phyloP scores from a whole-genome alignment of 2,888 invertebrate species.

The Encarsia formosa region DNA sequence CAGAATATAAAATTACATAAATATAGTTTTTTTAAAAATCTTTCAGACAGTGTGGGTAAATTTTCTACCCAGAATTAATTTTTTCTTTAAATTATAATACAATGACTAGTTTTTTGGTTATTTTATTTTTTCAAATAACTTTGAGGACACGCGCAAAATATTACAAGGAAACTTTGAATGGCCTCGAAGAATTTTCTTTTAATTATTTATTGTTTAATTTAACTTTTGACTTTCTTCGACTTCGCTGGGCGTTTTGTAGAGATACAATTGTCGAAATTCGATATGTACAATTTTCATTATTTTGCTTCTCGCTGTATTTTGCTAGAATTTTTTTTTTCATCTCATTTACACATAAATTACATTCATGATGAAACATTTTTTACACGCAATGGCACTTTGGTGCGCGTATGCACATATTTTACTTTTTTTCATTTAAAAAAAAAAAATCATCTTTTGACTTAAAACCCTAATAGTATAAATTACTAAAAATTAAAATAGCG shows the following conservation, averaged over 20 bases:
- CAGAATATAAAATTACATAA: neutral
- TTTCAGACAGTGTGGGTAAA: too few species aligned
- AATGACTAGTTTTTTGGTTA: conserved; percentile 26
- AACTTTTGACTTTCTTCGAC: conserved; percentile 25
- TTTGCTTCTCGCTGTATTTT: neutral
- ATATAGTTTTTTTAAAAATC: conserved; percentile 1
- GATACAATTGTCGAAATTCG: conserved; percentile 3
- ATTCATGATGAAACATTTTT: conserved; percentile 26
- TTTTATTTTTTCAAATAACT: conserved; percentile 16
- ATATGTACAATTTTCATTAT: conserved; percentile 12
- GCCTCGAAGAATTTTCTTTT: conserved; percentile 17
- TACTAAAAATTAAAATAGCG: conserved; percentile 20
- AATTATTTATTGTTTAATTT: too few species aligned
- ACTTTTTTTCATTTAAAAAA: neutral
- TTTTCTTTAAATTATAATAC: conserved; percentile 20
- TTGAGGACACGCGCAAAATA: conserved; percentile 7
- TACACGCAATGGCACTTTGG: conserved; percentile 41
- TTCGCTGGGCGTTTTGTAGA: conserved; percentile 20
- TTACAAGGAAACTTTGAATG: conserved; percentile 17
- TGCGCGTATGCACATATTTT: conserved; percentile 30
- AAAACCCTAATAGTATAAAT: conserved; percentile 23
- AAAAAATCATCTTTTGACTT: neutral
- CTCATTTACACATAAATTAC: conserved; percentile 25
- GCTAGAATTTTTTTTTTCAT: neutral
- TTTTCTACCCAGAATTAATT: too few species aligned